These are phyloP conservation scores for Nebria brevicollis DNA, from an alignment of 2,888 invertebrate species.

Conservation along the genomic window DNA sequence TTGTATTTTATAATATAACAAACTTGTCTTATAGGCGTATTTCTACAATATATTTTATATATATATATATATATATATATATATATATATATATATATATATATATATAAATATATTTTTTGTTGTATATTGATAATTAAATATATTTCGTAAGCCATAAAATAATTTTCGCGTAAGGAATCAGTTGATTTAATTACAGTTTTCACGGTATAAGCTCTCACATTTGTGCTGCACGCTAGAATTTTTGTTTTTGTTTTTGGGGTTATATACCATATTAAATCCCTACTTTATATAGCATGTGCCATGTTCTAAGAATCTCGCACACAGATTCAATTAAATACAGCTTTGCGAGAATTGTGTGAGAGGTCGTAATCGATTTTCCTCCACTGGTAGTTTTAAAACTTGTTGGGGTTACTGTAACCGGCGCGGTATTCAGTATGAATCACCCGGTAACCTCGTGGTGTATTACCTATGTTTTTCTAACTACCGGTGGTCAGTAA, in stretches of 20 bases:
- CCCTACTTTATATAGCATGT: background rate
- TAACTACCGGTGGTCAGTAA: background rate
- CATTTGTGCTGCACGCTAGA: background rate
- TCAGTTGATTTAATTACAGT: background rate
- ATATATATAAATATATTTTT: too few species aligned
- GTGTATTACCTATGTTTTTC: background rate
- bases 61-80: too few species aligned
- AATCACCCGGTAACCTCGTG: background rate
- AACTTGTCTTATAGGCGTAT: too few species aligned
- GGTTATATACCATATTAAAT: background rate
- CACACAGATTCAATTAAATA: background rate
- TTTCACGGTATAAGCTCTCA: background rate
- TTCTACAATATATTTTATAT: too few species aligned
- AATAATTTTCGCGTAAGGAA: background rate
- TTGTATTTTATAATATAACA: too few species aligned
- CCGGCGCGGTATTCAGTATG: background rate
- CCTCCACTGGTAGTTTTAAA: background rate
- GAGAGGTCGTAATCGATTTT: constrained; percentile 1
- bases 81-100: too few species aligned
- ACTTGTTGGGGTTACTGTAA: background rate
- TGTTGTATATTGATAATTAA: background rate
- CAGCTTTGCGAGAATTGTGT: background rate
- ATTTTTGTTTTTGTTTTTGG: background rate
- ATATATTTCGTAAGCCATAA: background rate
- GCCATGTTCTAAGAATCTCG: background rate